Evolutionary conservation across 2,888 invertebrate genomes (phyloP), one percentile per base, ranked within the genome.

Genomic region (Ophonus ardosiacus): DNA sequence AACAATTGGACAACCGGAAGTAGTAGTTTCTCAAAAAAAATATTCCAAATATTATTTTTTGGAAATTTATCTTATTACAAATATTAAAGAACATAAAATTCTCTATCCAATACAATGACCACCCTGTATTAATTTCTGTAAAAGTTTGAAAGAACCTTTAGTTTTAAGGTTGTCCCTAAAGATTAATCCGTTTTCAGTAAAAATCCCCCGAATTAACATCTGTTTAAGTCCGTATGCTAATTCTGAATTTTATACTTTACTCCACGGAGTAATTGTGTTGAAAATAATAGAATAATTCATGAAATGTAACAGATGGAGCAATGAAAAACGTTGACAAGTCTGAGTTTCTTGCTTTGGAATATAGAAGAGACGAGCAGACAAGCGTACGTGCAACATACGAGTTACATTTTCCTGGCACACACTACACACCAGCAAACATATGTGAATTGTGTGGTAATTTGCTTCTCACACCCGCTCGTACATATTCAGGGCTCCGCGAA

Each of bases 381-480:
- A 51, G 43, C 43, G 10, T 13, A 31, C 43, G 43, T 10, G 71
- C 31, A 31, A 31, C 31, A 31, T 43, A 40, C 68, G 71, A 40
- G 71, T 74, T 51, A 74, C 18, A 74, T 78, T 78, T 78, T 78
- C 76, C 78, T 78, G 57, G 24, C 57, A 24, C 56, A 76, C 76
- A 56, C 76, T 40, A 15, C 61, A 80, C 59, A 31, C 5, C 31
- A 31, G 31, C 31, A 31, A 31, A 31, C 31, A 31, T 31, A 80
- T 80, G 80, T 80, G 80, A 80, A 80, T 61, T 80, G 78, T 78
- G 78, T 57, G 80, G 61, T 80, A 80, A 80, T 80, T 59, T 80
- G 59, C 80, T 80, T 80, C 63, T 80, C 80, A 80, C 80, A 80
- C 61, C 61, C 80, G 80, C 80, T 59, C 38, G 31, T 80, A 61